A percentile compares a stretch with the other conserved stretches of the same genome.
Conservation (phyloP, 2,888 invertebrate genomes). For the Thysanoteuthis rhombus region DNA sequence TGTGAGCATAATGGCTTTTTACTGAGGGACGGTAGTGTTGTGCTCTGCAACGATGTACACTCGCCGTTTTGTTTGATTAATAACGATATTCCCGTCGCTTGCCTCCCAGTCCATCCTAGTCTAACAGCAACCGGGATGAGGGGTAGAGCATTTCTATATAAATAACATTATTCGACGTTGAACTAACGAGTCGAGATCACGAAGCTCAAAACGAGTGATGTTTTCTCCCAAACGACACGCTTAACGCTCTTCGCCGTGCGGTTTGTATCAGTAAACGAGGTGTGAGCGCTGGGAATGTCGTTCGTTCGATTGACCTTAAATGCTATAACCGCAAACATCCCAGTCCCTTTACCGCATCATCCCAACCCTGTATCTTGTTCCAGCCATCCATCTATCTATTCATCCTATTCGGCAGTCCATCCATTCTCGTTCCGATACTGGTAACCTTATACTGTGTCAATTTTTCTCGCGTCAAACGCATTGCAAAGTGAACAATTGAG, state of each 20-base stretch:
- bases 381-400: neutral
- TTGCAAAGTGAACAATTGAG: neutral
- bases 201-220: neutral
- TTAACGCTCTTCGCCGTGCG: neutral
- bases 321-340: neutral
- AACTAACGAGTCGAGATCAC: neutral
- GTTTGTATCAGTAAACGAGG: neutral
- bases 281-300: neutral
- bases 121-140: neutral
- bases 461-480: constrained; percentile 12
- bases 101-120: neutral
- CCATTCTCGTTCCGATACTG: neutral
- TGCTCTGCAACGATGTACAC: neutral
- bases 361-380: no score
- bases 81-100: neutral
- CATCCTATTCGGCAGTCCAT: neutral
- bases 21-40: neutral
- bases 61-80: neutral
- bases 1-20: neutral
- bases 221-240: neutral
- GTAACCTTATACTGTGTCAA: neutral
- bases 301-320: neutral
- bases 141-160: neutral
- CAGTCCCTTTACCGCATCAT: no score
- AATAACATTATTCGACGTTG: neutral